Evolutionary conservation across 2,113 vertebrate genomes (phyloP).

Genomic region (Climacteris rufus): DNA sequence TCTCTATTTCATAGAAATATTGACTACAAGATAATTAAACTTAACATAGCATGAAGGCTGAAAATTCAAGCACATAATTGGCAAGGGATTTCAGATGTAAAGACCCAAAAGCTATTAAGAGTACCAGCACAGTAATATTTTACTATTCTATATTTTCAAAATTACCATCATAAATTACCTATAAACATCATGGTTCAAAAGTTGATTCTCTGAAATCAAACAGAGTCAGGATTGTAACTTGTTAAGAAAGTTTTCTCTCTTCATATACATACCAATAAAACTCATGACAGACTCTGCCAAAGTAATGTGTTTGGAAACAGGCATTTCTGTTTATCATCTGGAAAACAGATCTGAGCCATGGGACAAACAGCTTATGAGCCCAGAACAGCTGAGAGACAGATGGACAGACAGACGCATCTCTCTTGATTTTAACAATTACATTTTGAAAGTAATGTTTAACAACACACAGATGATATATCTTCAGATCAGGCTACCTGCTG

Average conservation of each 20-base stretch:
- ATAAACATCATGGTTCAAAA: not conserved
- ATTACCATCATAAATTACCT: not conserved
- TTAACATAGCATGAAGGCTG: not conserved
- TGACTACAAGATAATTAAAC: not conserved
- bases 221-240: not conserved
- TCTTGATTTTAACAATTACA: not conserved
- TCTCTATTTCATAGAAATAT: not conserved
- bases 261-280: not conserved
- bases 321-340: not conserved
- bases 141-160: not conserved
- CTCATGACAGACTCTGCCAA: not conserved
- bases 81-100: not conserved
- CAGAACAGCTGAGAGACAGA: not conserved
- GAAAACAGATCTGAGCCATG: not conserved
- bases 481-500: not conserved
- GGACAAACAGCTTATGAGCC: not conserved
- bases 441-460: not conserved
- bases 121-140: not conserved
- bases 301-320: not conserved
- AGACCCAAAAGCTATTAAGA: not conserved
- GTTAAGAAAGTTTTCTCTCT: not conserved
- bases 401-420: not conserved
- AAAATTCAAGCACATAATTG: not conserved
- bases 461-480: not conserved
- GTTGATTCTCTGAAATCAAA: not conserved